A percentile compares a stretch with the other conserved stretches of the same genome.
phyloP scores from a whole-genome alignment of 1,140 invertebrate species.

The Cyrtorhinus lividipennis region DNA sequence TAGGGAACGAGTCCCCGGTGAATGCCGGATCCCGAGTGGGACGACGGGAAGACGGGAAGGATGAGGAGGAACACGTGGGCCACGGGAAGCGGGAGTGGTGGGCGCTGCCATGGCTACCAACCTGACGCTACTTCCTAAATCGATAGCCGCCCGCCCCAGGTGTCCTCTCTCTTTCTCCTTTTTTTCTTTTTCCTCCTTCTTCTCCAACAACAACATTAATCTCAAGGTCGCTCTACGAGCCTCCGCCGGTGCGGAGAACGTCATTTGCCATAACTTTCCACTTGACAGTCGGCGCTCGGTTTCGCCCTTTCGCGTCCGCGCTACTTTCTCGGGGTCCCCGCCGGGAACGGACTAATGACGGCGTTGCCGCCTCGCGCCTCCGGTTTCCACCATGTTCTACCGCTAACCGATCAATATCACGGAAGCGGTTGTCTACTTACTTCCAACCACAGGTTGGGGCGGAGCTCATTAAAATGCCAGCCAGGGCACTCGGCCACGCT shows the following conservation, averaged over 20 bases:
- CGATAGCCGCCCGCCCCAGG: conserved; percentile 2
- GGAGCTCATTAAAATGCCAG: no score
- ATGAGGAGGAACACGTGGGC: background rate
- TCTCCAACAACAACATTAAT: background rate
- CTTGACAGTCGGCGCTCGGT: no score
- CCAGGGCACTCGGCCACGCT: no score
- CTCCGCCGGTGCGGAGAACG: no score
- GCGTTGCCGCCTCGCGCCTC: background rate
- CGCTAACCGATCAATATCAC: background rate
- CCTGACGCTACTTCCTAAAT: conserved; percentile 8
- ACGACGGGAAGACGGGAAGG: no score
- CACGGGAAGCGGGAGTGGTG: background rate
- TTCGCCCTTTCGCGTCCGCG: no score
- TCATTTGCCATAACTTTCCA: no score
- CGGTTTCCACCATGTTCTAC: background rate
- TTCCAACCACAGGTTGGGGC: background rate
- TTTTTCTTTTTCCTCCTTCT: no score
- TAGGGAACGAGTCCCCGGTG: background rate
- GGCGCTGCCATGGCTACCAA: conserved; percentile 9
- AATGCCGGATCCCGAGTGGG: background rate
- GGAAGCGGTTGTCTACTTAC: background rate
- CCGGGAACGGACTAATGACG: background rate
- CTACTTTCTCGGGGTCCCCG: no score
- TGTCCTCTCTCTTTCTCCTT: background rate
- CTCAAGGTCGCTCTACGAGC: background rate